Conservation (phyloP, 2,113 vertebrate genomes). For the Neogobius melanostomus region DNA sequence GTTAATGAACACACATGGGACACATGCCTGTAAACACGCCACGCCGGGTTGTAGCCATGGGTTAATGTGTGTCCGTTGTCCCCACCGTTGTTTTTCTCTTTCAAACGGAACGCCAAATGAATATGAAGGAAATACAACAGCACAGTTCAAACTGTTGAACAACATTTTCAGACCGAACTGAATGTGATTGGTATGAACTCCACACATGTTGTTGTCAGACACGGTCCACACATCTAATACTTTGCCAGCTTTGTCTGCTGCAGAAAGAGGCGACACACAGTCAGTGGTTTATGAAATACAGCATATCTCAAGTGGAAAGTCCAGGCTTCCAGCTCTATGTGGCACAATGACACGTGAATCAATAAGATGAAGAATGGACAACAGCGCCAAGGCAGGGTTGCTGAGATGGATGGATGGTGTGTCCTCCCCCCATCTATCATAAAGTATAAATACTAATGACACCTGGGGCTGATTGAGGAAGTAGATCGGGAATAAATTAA, state of each 20-base stretch:
- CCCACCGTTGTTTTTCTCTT: too few species aligned
- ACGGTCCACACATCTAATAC: conserved; percentile 16
- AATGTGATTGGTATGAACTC: neutral
- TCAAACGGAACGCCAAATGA: too few species aligned
- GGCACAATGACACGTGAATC: conserved; percentile 64
- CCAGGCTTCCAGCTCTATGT: conserved; percentile 50
- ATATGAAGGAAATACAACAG: too few species aligned
- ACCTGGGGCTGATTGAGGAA: conserved; percentile 9
- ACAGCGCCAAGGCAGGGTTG: conserved; percentile 53
- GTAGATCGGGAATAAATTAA: conserved; percentile 5
- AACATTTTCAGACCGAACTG: neutral
- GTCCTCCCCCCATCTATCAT: conserved; percentile 59
- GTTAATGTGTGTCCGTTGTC: too few species aligned
- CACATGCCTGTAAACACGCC: too few species aligned
- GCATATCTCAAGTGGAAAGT: conserved; percentile 54
- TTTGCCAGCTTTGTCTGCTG: conserved; percentile 54
- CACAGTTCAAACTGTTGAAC: too few species aligned
- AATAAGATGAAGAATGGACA: conserved; percentile 69
- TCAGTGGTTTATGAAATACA: conserved; percentile 67
- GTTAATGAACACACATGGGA: too few species aligned
- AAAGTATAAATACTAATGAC: conserved; percentile 14
- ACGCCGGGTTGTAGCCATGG: too few species aligned
- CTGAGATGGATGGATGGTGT: conserved; percentile 57
- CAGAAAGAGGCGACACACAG: conserved; percentile 47
- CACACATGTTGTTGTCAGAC: conserved; percentile 19